Evolutionary conservation across 2,888 invertebrate genomes (phyloP).

Genomic region (Cheilosia impressa): DNA sequence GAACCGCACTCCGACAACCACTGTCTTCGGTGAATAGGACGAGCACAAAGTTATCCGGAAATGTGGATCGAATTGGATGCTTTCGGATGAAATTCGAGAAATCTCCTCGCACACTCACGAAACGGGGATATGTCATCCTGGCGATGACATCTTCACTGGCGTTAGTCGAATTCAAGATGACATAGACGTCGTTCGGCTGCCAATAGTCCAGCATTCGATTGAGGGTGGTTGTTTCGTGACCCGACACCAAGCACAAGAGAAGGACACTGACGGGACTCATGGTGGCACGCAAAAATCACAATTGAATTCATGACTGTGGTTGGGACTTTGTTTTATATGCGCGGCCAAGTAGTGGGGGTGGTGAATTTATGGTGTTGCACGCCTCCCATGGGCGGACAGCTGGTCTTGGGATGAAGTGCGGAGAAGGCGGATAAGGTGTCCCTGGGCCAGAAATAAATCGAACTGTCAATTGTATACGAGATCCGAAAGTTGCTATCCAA

Average conservation of each 20-base stretch:
- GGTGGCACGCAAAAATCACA: conserved; percentile 6
- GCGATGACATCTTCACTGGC: conserved; percentile 34
- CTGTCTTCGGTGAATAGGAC: conserved; percentile 63
- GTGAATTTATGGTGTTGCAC: not conserved
- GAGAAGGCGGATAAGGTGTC: not conserved
- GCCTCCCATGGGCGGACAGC: not conserved
- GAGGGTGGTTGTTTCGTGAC: conserved; percentile 32
- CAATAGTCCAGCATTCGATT: conserved; percentile 65
- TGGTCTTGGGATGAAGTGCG: not conserved
- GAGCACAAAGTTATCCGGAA: conserved; percentile 70
- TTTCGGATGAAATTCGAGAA: conserved; percentile 45
- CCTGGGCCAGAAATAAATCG: not conserved
- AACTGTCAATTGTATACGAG: not conserved
- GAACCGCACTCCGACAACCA: conserved; percentile 49
- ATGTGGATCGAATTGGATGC: conserved; percentile 37
- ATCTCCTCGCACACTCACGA: conserved; percentile 54
- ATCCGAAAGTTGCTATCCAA: not conserved
- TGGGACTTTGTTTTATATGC: not conserved
- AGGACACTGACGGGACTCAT: conserved; percentile 37
- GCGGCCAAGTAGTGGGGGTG: not conserved
- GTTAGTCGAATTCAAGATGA: conserved; percentile 59
- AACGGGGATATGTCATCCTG: conserved; percentile 53
- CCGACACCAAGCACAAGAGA: conserved; percentile 18
- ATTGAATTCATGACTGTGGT: conserved; percentile 6
- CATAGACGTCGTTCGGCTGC: conserved; percentile 63